Percentiles rank a stretch among this genome's conserved stretches.
These are phyloP conservation scores for Haliclona indistincta DNA, from an alignment of 37 sponge, comb jelly and placozoan species.

Conservation along the genomic window DNA sequence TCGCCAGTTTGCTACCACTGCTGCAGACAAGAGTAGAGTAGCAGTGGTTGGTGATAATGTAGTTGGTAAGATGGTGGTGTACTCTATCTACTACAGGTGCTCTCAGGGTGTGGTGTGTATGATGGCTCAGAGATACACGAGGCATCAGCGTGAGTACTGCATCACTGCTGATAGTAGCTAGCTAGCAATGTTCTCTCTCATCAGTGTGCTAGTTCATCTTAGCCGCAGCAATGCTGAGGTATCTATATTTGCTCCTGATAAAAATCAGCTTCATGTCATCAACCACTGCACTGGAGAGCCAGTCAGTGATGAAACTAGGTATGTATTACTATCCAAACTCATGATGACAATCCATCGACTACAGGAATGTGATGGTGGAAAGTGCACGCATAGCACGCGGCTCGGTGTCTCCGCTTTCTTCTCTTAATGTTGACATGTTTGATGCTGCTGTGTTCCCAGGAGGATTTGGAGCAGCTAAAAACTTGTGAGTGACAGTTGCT, in stretches of 20 bases:
- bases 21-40: no score
- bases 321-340: not conserved
- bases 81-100: no score
- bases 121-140: constrained; percentile 93
- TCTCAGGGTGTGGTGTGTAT: constrained; percentile 92
- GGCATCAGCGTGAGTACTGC: constrained; percentile 70
- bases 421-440: constrained; percentile 38
- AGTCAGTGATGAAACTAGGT: constrained; percentile 43
- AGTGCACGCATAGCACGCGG: constrained; percentile 93
- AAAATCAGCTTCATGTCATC: constrained; percentile 79
- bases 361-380: constrained; percentile 87
- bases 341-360: not conserved
- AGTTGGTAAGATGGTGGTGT: no score
- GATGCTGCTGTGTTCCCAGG: constrained; percentile 84
- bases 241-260: constrained; percentile 82
- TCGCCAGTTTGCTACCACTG: no score
- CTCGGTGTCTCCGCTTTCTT: constrained; percentile 53
- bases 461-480: constrained; percentile 97
- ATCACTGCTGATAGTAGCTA: not conserved
- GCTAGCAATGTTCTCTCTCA: not conserved
- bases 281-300: constrained; percentile 78
- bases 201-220: constrained; percentile 66
- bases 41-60: not conserved
- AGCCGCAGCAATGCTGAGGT: constrained; percentile 66
- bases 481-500: constrained; percentile 69